Conservation (phyloP, 2,797 vertebrate species). For the Acridotheres tristis region DNA sequence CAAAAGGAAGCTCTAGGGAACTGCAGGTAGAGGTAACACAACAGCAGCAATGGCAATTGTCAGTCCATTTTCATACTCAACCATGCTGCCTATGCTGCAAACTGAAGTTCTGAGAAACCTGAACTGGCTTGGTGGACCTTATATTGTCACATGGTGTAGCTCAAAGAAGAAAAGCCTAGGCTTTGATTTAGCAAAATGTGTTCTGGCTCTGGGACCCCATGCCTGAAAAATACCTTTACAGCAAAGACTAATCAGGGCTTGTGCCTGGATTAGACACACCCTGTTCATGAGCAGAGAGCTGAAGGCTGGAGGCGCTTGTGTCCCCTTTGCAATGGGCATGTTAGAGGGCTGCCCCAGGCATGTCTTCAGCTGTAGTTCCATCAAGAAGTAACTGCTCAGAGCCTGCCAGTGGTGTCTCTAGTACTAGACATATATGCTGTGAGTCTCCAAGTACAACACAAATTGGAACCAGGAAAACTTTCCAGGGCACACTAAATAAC, state of each 20-base stretch:
- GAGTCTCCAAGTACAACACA: neutral
- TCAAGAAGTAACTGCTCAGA: neutral
- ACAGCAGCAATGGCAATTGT: neutral
- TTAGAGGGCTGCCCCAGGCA: rapidly evolving
- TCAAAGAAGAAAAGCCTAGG: neutral
- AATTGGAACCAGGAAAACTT: neutral
- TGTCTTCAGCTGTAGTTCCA: neutral
- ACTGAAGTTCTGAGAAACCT: neutral
- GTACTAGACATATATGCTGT: neutral
- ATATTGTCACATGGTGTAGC: neutral
- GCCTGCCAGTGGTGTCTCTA: neutral
- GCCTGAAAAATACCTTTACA: neutral
- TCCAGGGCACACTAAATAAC: neutral
- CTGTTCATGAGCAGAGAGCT: rapidly evolving
- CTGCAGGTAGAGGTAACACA: neutral
- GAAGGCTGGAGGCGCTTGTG: neutral
- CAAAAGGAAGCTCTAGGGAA: neutral
- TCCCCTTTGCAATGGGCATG: neutral
- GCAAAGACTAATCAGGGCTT: too few relatives aligned
- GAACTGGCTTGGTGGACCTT: neutral
- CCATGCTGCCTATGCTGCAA: neutral
- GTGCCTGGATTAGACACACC: neutral
- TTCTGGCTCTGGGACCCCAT: neutral
- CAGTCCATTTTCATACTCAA: neutral
- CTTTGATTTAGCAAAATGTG: neutral